A percentile compares a stretch with the other conserved stretches of the same genome.
Conservation (phyloP, 2,888 invertebrate species). For the Nasonia oneida region DNA sequence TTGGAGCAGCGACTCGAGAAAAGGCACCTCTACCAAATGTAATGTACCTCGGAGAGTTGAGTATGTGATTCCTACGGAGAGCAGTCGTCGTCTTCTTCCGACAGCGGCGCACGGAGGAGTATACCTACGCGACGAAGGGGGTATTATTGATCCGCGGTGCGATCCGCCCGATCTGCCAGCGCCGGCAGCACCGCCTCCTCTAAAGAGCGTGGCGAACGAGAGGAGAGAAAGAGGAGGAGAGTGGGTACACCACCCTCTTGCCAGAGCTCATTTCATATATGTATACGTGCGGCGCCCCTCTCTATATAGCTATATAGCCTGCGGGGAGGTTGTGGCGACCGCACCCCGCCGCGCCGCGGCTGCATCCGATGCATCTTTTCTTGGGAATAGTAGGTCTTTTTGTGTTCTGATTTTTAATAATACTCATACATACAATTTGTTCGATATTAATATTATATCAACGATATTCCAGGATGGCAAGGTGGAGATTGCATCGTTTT, state of each 20-base stretch:
- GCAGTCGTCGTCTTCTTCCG: background rate
- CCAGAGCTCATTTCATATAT: background rate
- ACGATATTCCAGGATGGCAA: too few relatives aligned
- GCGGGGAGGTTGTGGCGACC: conserved; percentile 18
- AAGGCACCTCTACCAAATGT: too few relatives aligned
- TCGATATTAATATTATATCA: background rate
- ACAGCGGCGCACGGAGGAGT: conserved; percentile 2
- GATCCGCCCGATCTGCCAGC: conserved; percentile 44
- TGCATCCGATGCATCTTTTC: background rate
- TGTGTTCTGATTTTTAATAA: background rate
- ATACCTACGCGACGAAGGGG: conserved; percentile 35
- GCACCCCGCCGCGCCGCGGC: conserved; percentile 21
- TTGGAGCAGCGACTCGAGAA: background rate
- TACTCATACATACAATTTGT: background rate
- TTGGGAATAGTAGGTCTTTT: background rate
- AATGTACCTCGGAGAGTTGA: background rate
- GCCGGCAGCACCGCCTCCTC: conserved; percentile 30
- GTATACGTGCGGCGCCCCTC: background rate
- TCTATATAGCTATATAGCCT: background rate
- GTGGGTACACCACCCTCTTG: conserved; percentile 13
- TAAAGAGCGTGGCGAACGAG: conserved; percentile 32
- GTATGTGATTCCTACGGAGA: background rate
- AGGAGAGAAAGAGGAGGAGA: conserved; percentile 25
- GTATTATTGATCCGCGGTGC: conserved; percentile 59
- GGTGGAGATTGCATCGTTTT: too few relatives aligned